Conservation (phyloP, 1,140 invertebrate genomes). For the Hyphantria cunea region DNA sequence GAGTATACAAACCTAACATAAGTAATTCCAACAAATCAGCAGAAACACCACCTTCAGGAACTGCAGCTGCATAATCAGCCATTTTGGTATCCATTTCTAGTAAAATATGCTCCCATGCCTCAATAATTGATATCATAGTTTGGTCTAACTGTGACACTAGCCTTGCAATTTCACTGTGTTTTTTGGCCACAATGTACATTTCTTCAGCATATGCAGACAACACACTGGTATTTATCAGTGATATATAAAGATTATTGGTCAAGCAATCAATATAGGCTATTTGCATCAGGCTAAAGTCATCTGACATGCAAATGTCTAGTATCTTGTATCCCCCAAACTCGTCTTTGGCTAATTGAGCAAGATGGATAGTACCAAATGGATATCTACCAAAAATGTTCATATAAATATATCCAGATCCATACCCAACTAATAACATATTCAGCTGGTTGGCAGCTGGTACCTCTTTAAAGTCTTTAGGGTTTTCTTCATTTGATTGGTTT, state of each 20-base stretch:
- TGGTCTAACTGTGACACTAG: slow-evolving; percentile 87
- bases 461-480: slow-evolving; percentile 85
- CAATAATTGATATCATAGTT: slow-evolving; percentile 92
- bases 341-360: slow-evolving; percentile 82
- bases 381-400: slow-evolving; percentile 93
- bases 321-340: slow-evolving; percentile 83
- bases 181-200: slow-evolving; percentile 86
- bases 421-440: slow-evolving; percentile 91
- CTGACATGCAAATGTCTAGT: slow-evolving; percentile 83
- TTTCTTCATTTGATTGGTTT: slow-evolving; percentile 77
- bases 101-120: slow-evolving; percentile 97
- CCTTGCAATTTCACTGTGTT: slow-evolving; percentile 87
- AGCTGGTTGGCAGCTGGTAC: slow-evolving; percentile 86
- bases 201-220: slow-evolving; percentile 86
- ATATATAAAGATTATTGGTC: slow-evolving; percentile 79
- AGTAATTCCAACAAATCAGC: slow-evolving; percentile 96
- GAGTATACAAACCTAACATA: slow-evolving; percentile 87
- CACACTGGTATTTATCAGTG: slow-evolving; percentile 85
- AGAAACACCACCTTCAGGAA: slow-evolving; percentile 90
- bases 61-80: slow-evolving; percentile 91
- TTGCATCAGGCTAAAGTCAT: slow-evolving; percentile 83
- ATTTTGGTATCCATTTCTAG: slow-evolving; percentile 97
- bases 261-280: slow-evolving; percentile 81
- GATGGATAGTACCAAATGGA: slow-evolving; percentile 87
- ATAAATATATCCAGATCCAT: slow-evolving; percentile 87